These are phyloP conservation scores for Invenusta paracnida DNA, from an alignment of 2,888 invertebrate genomes.

Conservation along the genomic window DNA sequence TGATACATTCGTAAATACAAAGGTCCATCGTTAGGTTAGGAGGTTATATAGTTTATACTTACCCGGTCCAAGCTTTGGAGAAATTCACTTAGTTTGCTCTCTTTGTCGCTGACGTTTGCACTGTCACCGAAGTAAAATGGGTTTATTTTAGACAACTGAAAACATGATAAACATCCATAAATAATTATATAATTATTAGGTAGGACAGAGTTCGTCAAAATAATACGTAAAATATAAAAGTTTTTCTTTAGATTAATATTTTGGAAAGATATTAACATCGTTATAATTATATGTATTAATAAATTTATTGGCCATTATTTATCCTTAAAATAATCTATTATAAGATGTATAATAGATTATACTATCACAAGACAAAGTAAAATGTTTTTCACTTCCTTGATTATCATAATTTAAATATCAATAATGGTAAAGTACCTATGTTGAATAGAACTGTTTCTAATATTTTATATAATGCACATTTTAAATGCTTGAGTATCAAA, in stretches of 20 bases:
- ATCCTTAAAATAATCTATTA: slow-evolving; percentile 32
- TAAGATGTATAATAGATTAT: slow-evolving; percentile 27
- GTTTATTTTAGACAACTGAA: slow-evolving; percentile 68
- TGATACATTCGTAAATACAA: too few species aligned
- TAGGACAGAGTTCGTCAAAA: background rate
- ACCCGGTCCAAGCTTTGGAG: background rate
- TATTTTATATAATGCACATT: too few species aligned
- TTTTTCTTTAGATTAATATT: background rate
- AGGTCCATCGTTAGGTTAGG: too few species aligned
- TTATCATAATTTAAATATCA: too few species aligned
- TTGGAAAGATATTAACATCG: slow-evolving; percentile 36
- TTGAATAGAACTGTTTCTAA: too few species aligned
- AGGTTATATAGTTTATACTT: too few species aligned
- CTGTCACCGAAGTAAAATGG: slow-evolving; percentile 71
- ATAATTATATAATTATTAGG: slow-evolving; percentile 25
- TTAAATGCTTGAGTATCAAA: too few species aligned
- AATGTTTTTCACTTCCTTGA: too few species aligned
- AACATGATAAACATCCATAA: slow-evolving; percentile 46
- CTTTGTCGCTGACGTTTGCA: slow-evolving; percentile 64
- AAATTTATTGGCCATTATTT: too few species aligned
- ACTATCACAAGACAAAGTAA: too few species aligned
- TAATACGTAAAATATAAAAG: background rate
- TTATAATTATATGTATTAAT: slow-evolving; percentile 37
- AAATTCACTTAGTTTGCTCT: slow-evolving; percentile 44
- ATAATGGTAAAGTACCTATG: too few species aligned